phyloP scores from a whole-genome alignment of 2,888 invertebrate species.

The Lymantria dispar region DNA sequence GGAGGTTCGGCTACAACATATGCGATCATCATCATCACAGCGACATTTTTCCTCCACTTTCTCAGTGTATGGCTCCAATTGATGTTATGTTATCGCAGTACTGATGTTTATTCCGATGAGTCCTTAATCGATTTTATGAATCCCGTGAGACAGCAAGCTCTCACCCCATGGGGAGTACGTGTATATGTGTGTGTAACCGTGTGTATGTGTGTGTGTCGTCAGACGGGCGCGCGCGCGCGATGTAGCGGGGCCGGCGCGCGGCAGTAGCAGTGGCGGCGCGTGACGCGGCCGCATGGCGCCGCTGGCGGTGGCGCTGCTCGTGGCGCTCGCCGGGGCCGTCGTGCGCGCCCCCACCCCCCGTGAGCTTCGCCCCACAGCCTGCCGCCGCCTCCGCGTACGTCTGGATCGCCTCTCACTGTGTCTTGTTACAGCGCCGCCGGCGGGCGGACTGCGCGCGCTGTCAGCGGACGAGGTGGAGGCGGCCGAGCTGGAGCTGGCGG shows the following conservation, averaged over 20 bases:
- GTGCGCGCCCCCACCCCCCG: slow-evolving; percentile 20
- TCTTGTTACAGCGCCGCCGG: slow-evolving; percentile 5
- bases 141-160: too few relatives aligned
- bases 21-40: too few relatives aligned
- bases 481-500: slow-evolving; percentile 41
- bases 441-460: slow-evolving; percentile 5
- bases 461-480: slow-evolving; percentile 19
- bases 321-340: slow-evolving; percentile 32
- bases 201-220: neutral
- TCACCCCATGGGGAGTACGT: too few relatives aligned
- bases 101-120: too few relatives aligned
- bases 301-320: slow-evolving; percentile 33
- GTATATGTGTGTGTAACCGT: neutral
- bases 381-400: too few relatives aligned
- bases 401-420: too few relatives aligned
- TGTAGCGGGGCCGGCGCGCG: neutral
- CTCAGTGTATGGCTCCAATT: too few relatives aligned
- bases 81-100: too few relatives aligned
- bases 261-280: slow-evolving; percentile 6
- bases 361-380: slow-evolving; percentile 2
- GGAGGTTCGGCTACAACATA: too few relatives aligned
- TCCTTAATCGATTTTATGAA: too few relatives aligned
- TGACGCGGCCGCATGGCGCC: slow-evolving; percentile 21
- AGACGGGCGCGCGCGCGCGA: neutral
- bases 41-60: too few relatives aligned